phyloP scores from a whole-genome alignment of 1,140 invertebrate genomes.

The Ceratina japonica region DNA sequence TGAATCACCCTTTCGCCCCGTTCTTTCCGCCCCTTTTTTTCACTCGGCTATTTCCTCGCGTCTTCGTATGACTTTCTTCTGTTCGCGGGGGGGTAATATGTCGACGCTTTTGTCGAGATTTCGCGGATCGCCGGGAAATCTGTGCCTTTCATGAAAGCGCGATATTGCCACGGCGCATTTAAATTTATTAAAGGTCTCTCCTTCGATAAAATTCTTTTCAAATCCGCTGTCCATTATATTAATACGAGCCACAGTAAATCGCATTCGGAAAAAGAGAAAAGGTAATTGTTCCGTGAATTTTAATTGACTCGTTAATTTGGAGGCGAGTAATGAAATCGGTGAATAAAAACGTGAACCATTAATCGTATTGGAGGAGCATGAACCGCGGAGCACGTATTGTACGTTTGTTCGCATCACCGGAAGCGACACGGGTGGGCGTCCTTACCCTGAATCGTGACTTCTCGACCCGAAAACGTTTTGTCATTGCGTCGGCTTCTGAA shows the following conservation, averaged over 20 bases:
- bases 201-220: too few species aligned
- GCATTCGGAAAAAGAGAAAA: too few species aligned
- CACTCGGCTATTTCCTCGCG: background rate
- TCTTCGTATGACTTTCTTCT: background rate
- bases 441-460: conserved; percentile 62
- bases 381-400: background rate
- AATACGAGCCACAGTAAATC: too few species aligned
- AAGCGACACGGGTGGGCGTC: conserved; percentile 7
- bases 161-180: too few species aligned
- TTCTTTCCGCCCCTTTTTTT: too few species aligned
- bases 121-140: conserved; percentile 5
- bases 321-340: background rate
- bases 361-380: background rate
- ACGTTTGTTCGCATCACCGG: background rate
- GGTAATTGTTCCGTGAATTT: background rate
- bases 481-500: conserved; percentile 68
- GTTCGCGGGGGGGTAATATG: background rate
- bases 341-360: background rate
- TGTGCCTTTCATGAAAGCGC: background rate
- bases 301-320: background rate
- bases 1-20: conserved; percentile 41
- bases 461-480: conserved; percentile 68
- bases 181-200: too few species aligned
- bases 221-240: too few species aligned
- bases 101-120: conserved; percentile 2